Evolutionary conservation across 1,140 invertebrate genomes (phyloP).

Genomic region (Battus philenor): DNA sequence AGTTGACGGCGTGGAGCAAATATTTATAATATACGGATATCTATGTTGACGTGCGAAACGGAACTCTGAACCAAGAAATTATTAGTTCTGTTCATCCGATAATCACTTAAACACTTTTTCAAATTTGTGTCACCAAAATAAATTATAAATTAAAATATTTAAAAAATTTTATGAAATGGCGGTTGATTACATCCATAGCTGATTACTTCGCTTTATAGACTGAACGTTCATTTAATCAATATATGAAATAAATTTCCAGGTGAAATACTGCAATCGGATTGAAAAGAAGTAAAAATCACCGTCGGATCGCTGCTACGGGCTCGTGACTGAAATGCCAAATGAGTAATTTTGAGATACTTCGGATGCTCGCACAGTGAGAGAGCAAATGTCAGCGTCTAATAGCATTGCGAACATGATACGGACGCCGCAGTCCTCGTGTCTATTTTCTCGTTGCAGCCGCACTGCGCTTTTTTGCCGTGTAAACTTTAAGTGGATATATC

Average conservation of each 20-base stretch:
- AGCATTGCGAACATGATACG: constrained; percentile 53
- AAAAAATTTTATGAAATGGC: no score
- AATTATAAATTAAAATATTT: not conserved
- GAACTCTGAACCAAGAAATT: not conserved
- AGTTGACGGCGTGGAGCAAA: constrained; percentile 17
- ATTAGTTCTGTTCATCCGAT: no score
- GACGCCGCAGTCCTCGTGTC: constrained; percentile 47
- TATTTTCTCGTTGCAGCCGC: constrained; percentile 35
- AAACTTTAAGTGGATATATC: constrained; percentile 7
- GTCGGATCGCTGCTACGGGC: constrained; percentile 44
- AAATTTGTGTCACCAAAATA: no score
- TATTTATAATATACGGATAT: constrained; percentile 7
- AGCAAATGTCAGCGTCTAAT: constrained; percentile 66
- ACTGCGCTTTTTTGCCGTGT: constrained; percentile 11
- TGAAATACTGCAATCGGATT: constrained; percentile 68
- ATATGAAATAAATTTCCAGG: constrained; percentile 62
- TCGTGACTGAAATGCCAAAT: constrained; percentile 69
- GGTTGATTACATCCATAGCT: constrained; percentile 1
- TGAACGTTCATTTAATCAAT: constrained; percentile 26
- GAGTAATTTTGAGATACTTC: constrained; percentile 69
- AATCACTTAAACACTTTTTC: no score
- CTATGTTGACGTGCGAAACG: not conserved
- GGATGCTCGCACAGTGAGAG: constrained; percentile 47
- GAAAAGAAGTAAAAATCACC: constrained; percentile 73
- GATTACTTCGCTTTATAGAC: constrained; percentile 11